Evolutionary conservation across 2,113 vertebrate genomes (phyloP).

Genomic region (Dasyornis broadbenti): DNA sequence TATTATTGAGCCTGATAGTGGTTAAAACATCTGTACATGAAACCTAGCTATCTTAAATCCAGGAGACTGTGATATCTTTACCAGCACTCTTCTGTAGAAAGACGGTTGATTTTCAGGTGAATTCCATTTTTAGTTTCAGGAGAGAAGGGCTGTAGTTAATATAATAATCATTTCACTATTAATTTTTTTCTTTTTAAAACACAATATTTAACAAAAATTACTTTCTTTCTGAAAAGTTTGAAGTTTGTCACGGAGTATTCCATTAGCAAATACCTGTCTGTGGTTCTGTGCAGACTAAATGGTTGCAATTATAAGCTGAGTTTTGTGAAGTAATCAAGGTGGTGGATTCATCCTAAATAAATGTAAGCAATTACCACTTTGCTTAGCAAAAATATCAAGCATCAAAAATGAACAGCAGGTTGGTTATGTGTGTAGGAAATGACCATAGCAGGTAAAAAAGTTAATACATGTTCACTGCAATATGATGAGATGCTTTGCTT

Average conservation of each 20-base stretch:
- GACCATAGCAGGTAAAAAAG: not conserved
- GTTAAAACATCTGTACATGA: not conserved
- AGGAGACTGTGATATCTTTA: not conserved
- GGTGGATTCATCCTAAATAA: not conserved
- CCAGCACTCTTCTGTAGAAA: not conserved
- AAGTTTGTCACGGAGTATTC: not conserved
- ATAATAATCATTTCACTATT: not conserved
- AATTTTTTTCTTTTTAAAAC: not conserved
- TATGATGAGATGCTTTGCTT: not conserved
- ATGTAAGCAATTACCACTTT: not conserved
- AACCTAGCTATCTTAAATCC: not conserved
- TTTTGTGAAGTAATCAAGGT: not conserved
- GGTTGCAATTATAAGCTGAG: not conserved
- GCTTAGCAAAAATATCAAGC: not conserved
- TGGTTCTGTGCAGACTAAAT: not conserved
- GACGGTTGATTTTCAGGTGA: not conserved
- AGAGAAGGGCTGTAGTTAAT: not conserved
- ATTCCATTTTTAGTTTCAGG: not conserved
- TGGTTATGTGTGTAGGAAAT: not conserved
- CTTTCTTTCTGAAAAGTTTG: not conserved
- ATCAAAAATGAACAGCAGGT: not conserved
- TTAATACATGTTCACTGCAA: not conserved
- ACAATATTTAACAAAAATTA: not conserved
- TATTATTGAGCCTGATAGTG: not conserved
- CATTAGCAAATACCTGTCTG: not conserved